Base-by-base conservation (phyloP, 2,113 vertebrate species). In the Elaphurus davidianus region DNA sequence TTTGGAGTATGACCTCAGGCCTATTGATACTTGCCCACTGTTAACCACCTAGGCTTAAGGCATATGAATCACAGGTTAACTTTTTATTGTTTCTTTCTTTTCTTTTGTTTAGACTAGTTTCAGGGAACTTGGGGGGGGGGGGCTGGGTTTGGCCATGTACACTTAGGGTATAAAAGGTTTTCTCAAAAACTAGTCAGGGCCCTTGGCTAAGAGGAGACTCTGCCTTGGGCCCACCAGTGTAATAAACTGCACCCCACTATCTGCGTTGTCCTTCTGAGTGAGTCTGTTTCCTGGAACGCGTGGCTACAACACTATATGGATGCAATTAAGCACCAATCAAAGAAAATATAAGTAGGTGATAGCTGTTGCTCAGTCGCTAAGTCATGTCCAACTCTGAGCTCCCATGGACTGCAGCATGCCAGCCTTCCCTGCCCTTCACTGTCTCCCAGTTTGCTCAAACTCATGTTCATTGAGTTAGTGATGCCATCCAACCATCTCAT, bases 131-230 rank as follows among this genome's bases (percentile, higher is more conserved):
- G 2, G 21, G 67, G n/a, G 6, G 67, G 67, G n/a, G 6, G 67
- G 21, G n/a, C n/a, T 23, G n/a, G 10, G 19, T 40, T 40, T 74
- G 67, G 19, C 5, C 67, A 74, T 0, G 0, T 23, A 23, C 19
- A 40, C 19, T 40, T 23, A 23, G n/a, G 67, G n/a, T 74, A 40
- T 74, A 36, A 23, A 23, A 74, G 67, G n/a, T 74, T 40, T 74
- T 74, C 0, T 0, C 21, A 40, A 74, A 71, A 74, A 36, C n/a
- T 74, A 19, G n/a, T 74, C 1, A 0, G 10, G 10, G 10, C 12
- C 19, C 67, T 74, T 40, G 19, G 67, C n/a, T 13, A 71, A 71
- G 8, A 67, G 33, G 33, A 67, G 64, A 67, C 62, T 62, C 60
- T 64, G 16, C 64, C 30, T n/a, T 19, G 33, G 15, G 33, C 64